These are phyloP conservation scores for Drosophila parabipectinata DNA, from an alignment of 1,140 invertebrate genomes.

Conservation along the genomic window DNA sequence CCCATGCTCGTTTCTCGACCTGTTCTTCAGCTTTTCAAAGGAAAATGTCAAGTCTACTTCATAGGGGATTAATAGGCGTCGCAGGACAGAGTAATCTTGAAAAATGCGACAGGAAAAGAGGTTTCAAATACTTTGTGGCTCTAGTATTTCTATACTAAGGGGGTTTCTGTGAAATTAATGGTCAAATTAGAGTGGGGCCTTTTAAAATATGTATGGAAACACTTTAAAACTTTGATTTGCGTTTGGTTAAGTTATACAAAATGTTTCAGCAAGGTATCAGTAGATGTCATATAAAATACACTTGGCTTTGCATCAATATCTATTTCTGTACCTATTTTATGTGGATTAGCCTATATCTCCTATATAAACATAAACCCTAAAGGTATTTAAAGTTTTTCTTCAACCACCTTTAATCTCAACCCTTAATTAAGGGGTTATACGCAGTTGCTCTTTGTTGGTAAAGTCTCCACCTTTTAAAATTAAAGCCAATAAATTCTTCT, in stretches of 20 bases:
- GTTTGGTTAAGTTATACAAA: too few species aligned
- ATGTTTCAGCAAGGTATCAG: too few species aligned
- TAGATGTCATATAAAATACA: too few species aligned
- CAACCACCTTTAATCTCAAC: too few species aligned
- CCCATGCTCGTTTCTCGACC: constrained; percentile 25
- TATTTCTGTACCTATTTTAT: too few species aligned
- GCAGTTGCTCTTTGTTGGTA: too few species aligned
- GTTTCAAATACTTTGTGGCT: neutral
- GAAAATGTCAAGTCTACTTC: constrained; percentile 14
- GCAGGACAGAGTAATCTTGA: constrained; percentile 14
- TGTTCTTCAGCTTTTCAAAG: constrained; percentile 43
- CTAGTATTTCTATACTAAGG: neutral
- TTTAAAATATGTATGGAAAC: neutral
- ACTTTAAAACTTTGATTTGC: neutral
- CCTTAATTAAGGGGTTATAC: too few species aligned
- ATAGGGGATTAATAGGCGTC: constrained; percentile 21
- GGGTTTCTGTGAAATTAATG: neutral
- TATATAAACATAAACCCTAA: too few species aligned
- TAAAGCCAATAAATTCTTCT: neutral
- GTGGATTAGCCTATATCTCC: too few species aligned
- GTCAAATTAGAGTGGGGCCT: neutral
- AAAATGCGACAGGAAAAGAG: constrained; percentile 4
- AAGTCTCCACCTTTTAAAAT: too few species aligned
- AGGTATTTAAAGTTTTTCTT: too few species aligned
- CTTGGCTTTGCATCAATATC: too few species aligned